Evolutionary conservation across 2,888 invertebrate genomes (phyloP), one percentile per base, ranked within the genome.

Genomic region (Luffia ferchaultella): DNA sequence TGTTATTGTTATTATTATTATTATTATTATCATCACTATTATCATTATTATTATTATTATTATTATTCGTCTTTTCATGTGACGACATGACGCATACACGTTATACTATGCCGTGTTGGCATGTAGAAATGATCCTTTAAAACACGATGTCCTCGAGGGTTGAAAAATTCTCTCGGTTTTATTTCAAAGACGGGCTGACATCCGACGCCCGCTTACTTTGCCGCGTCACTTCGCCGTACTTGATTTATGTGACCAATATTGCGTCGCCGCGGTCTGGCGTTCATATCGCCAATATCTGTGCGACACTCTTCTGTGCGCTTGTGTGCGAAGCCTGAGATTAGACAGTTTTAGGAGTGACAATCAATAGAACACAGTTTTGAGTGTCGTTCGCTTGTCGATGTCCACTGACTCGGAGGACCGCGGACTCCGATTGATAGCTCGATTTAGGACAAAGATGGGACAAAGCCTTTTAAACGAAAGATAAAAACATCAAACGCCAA

Each of bases 241-340:
- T 83, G 82, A 83, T 83, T 83, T 83, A 82, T 83, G 82, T 79
- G 72, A 71, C 75, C 80, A 80, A 82, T 80, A 80, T 80, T 80
- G 80, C 76, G 67, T 64, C 63, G 64, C 72, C 72, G 68, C 58
- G 66, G 58, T 59, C 63, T 68, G 68, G 71, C 76, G 76, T 75
- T 73, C 73, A 77, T 70, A 74, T 70, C 65, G 61, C 68, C 71
- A 42, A 66, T 73, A 73, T 73, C 70, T 67, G 65, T 60, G 60
- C 62, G 63, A 46, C 50, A 62, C 67, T 67, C 55, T 54, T 55
- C 51, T 47, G 48, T 41, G 40, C 20, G 40, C 45, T 45, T 50
- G 48, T 52, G 50, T 48, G 50, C 20, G 16, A 47, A 50, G 48
- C 20, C 46, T 20, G 20, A 42, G 48, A 50, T 41, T 47, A 52